These are phyloP conservation scores for Pseudopodoces humilis DNA, from an alignment of 2,113 vertebrate genomes.

Conservation along the genomic window DNA sequence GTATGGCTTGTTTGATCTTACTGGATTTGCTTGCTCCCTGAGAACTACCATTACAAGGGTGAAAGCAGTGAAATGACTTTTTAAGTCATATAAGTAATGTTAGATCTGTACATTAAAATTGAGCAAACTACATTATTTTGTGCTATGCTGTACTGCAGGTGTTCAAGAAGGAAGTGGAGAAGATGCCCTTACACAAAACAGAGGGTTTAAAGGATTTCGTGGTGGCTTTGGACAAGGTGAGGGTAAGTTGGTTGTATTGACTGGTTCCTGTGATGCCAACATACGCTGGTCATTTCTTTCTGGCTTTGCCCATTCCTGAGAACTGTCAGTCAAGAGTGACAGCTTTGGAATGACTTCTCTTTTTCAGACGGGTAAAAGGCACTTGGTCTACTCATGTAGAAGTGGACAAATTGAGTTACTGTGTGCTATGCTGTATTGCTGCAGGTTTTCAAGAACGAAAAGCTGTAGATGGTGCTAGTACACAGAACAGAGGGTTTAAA, in stretches of 20 bases:
- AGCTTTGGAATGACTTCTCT: neutral
- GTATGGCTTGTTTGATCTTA: too few species aligned
- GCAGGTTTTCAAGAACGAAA: too few species aligned
- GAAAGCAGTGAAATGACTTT: too few species aligned
- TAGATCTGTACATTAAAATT: too few species aligned
- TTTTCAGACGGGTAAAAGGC: too few species aligned
- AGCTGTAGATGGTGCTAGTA: too few species aligned
- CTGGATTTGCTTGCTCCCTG: neutral
- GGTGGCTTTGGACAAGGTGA: neutral
- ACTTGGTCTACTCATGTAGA: too few species aligned
- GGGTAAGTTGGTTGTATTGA: neutral
- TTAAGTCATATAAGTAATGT: too few species aligned
- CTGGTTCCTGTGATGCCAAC: neutral
- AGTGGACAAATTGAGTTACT: neutral
- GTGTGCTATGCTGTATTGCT: too few species aligned
- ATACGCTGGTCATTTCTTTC: neutral
- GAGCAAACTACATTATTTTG: too few species aligned
- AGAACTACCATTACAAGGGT: neutral
- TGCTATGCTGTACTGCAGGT: neutral
- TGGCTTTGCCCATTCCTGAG: neutral
- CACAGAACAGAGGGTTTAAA: too few species aligned
- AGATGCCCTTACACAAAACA: neutral
- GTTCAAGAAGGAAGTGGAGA: constrained; percentile 1
- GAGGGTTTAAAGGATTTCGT: constrained; percentile 20
- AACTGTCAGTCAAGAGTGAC: neutral